A percentile compares a stretch with the other conserved stretches of the same genome.
These are phyloP conservation scores for Macrostomum cliftonense DNA, from an alignment of 2,888 invertebrate genomes.

Conservation along the genomic window DNA sequence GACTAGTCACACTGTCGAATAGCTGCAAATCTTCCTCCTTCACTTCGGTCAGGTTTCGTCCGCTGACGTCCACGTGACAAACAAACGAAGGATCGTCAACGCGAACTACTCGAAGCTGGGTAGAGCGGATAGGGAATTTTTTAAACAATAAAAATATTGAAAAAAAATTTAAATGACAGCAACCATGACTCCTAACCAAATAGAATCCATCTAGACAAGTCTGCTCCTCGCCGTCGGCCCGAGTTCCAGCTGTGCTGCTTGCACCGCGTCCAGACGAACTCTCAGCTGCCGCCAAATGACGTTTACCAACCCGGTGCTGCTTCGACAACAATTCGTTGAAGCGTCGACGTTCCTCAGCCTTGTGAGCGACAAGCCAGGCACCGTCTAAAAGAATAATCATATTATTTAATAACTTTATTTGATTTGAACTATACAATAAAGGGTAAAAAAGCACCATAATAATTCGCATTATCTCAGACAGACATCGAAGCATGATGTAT, in stretches of 20 bases:
- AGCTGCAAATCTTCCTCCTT: constrained; percentile 30
- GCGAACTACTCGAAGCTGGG: constrained; percentile 25
- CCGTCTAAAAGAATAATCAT: constrained; percentile 16
- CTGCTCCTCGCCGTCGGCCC: constrained; percentile 17
- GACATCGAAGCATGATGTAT: no score
- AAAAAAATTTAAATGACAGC: no score
- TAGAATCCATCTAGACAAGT: constrained; percentile 31
- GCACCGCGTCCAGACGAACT: no score
- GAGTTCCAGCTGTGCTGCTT: constrained; percentile 13
- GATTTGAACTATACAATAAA: no score
- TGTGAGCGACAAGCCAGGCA: constrained; percentile 31
- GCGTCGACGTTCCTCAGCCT: constrained; percentile 26
- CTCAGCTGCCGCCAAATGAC: no score
- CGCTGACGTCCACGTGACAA: constrained; percentile 30
- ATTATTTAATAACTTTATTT: no score
- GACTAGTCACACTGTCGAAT: constrained; percentile 35
- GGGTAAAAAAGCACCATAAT: no score
- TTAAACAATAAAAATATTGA: no score
- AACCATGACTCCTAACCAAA: no score
- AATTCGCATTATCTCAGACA: no score
- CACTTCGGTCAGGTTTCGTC: constrained; percentile 25
- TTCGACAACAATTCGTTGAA: constrained; percentile 24
- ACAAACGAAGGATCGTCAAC: constrained; percentile 33
- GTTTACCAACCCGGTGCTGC: no score
- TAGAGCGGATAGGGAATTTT: no score